phyloP scores from a whole-genome alignment of 1,140 invertebrate species.

The Leptopilina clavipes region DNA sequence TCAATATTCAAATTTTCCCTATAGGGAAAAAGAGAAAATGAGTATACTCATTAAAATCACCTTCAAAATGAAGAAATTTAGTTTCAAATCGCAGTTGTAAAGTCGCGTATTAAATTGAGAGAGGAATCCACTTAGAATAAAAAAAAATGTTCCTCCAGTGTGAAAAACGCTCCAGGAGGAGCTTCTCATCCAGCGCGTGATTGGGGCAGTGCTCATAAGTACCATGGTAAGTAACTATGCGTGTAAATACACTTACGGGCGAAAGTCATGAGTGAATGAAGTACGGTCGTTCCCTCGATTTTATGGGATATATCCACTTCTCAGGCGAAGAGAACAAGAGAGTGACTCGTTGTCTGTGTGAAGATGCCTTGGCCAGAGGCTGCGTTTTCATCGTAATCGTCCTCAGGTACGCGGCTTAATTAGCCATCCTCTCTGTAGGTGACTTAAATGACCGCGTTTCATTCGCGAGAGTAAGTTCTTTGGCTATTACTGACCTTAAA shows the following conservation, averaged over 20 bases:
- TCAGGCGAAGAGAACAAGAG: neutral
- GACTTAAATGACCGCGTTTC: slow-evolving; percentile 31
- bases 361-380: slow-evolving; percentile 14
- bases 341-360: slow-evolving; percentile 12
- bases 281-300: slow-evolving; percentile 40
- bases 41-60: no score
- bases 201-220: slow-evolving; percentile 9
- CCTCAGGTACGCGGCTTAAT: slow-evolving; percentile 21
- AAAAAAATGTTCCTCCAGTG: neutral
- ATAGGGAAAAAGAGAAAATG: no score
- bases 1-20: no score
- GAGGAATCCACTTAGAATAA: neutral
- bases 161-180: slow-evolving; percentile 23
- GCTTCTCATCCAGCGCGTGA: slow-evolving; percentile 4
- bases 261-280: slow-evolving; percentile 32
- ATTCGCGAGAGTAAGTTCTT: slow-evolving; percentile 22
- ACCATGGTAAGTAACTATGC: slow-evolving; percentile 34
- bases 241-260: slow-evolving; percentile 38
- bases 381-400: slow-evolving; percentile 25
- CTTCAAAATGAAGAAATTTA: no score
- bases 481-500: slow-evolving; percentile 8
- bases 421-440: slow-evolving; percentile 17
- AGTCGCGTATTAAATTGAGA: slow-evolving; percentile 4
- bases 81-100: neutral
- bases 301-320: slow-evolving; percentile 38